Evolutionary conservation across 2,113 vertebrate species (phyloP).

Genomic region (Sula dactylatra): DNA sequence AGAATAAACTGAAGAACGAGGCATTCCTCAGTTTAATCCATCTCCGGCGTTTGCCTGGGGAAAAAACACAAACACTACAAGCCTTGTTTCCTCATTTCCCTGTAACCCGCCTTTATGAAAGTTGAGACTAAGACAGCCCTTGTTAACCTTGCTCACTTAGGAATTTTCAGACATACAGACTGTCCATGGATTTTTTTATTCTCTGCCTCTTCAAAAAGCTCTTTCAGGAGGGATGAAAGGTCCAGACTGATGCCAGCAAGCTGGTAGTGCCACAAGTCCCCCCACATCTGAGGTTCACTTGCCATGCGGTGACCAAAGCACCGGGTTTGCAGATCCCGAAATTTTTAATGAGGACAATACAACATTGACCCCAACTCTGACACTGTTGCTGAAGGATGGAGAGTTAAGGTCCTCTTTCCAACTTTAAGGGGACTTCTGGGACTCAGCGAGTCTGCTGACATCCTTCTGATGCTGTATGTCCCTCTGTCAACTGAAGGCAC

Average conservation of each 20-base stretch:
- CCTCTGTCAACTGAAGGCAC: neutral
- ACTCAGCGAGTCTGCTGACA: neutral
- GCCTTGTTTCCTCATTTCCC: neutral
- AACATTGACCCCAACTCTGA: neutral
- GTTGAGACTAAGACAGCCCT: neutral
- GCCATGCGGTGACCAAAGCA: neutral
- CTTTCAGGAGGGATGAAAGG: neutral
- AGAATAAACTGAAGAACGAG: neutral
- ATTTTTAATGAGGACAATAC: neutral
- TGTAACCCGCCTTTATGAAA: neutral
- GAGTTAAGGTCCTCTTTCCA: neutral
- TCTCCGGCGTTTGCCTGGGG: neutral
- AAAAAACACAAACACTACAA: neutral
- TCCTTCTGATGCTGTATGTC: neutral
- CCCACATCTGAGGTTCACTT: neutral
- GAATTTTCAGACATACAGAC: neutral
- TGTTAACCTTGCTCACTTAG: neutral
- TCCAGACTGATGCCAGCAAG: neutral
- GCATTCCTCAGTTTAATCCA: neutral
- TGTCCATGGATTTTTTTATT: neutral
- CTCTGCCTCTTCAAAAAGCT: neutral
- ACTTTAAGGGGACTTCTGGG: neutral
- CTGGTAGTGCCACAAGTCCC: neutral
- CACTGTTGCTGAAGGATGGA: neutral
- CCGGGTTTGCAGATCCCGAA: neutral